phyloP scores from a whole-genome alignment of 1,140 invertebrate genomes.

The Anoplophora glabripennis region DNA sequence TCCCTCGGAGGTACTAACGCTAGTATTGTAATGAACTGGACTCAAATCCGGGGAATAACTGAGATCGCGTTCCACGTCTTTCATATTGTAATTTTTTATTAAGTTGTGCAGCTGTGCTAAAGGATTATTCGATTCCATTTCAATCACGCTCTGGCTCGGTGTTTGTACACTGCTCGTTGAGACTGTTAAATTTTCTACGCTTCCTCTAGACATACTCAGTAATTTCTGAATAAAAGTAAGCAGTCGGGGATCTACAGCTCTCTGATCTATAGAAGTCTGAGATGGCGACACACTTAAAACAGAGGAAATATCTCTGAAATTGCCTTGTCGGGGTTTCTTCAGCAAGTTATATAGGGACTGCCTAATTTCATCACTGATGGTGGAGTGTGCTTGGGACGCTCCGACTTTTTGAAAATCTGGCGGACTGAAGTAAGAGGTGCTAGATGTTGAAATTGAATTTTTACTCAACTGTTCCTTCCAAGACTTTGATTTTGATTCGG shows the following conservation, averaged over 20 bases:
- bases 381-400: slow-evolving; percentile 7
- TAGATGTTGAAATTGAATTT: slow-evolving; percentile 35
- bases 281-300: slow-evolving; percentile 7
- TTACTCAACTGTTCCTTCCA: slow-evolving; percentile 42
- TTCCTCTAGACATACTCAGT: slow-evolving; percentile 51
- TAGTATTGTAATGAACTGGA: slow-evolving; percentile 6
- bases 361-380: too few relatives aligned
- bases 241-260: slow-evolving; percentile 36
- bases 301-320: slow-evolving; percentile 9
- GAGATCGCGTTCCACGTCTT: slow-evolving; percentile 19
- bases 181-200: slow-evolving; percentile 52
- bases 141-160: slow-evolving; percentile 52
- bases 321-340: slow-evolving; percentile 39
- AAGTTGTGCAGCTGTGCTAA: slow-evolving; percentile 26
- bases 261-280: slow-evolving; percentile 3
- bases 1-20: not conserved
- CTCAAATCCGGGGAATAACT: slow-evolving; percentile 11
- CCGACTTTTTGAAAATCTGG: slow-evolving; percentile 34
- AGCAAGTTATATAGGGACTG: slow-evolving; percentile 24
- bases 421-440: slow-evolving; percentile 45
- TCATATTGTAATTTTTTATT: slow-evolving; percentile 23
- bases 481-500: slow-evolving; percentile 13
- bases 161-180: slow-evolving; percentile 54
- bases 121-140: slow-evolving; percentile 38
- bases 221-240: slow-evolving; percentile 53